Evolutionary conservation across 2,888 invertebrate species (phyloP).

Genomic region (Drosophila putrida): DNA sequence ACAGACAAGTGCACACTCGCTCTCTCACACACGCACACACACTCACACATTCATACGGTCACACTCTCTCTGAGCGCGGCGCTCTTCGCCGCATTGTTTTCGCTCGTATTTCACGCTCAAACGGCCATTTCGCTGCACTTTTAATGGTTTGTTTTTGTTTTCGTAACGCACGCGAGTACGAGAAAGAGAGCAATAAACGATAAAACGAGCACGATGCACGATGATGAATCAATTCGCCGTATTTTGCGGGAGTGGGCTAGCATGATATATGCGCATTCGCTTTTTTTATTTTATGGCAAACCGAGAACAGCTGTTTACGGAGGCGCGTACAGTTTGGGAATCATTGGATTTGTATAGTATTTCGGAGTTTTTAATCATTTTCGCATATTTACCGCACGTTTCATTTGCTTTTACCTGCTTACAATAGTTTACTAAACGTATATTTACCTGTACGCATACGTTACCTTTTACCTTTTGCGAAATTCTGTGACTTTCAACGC

Average conservation of each 20-base stretch:
- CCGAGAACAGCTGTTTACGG: slow-evolving; percentile 67
- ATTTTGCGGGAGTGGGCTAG: slow-evolving; percentile 55
- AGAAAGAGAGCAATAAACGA: slow-evolving; percentile 44
- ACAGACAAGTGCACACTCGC: slow-evolving; percentile 73
- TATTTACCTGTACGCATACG: slow-evolving; percentile 54
- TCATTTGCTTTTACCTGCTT: slow-evolving; percentile 30
- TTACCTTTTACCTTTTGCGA: slow-evolving; percentile 53
- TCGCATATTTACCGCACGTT: slow-evolving; percentile 24
- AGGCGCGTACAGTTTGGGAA: slow-evolving; percentile 52
- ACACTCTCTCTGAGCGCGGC: slow-evolving; percentile 19
- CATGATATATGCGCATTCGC: slow-evolving; percentile 42
- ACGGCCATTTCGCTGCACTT: slow-evolving; percentile 66
- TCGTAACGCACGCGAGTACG: slow-evolving; percentile 52
- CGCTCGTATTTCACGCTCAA: slow-evolving; percentile 80
- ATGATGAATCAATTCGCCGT: slow-evolving; percentile 63
- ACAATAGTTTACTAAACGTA: slow-evolving; percentile 9
- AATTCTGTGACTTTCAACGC: slow-evolving; percentile 75
- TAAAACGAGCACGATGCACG: slow-evolving; percentile 22
- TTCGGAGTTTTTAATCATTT: slow-evolving; percentile 13
- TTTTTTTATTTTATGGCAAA: slow-evolving; percentile 76
- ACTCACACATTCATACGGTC: slow-evolving; percentile 27
- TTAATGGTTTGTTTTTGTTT: slow-evolving; percentile 79
- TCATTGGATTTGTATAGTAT: slow-evolving; percentile 32
- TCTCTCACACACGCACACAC: slow-evolving; percentile 37
- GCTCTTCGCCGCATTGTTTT: slow-evolving; percentile 74